Percentiles rank a stretch among this genome's conserved stretches.
Conservation (phyloP, 2,888 invertebrate genomes). For the Octodonta nipae region DNA sequence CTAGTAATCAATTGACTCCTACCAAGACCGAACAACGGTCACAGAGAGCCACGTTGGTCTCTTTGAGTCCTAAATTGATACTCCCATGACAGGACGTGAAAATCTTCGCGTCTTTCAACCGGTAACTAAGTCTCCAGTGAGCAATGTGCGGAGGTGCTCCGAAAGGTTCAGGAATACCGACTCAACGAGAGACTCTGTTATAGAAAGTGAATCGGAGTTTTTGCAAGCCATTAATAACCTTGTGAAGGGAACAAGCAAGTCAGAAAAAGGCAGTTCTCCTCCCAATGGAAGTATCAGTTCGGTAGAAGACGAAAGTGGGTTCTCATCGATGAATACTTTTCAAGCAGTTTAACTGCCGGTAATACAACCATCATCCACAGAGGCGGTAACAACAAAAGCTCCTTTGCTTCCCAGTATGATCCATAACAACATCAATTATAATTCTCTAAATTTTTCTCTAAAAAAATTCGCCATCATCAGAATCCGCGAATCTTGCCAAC, state of each 20-base stretch:
- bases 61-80: constrained; percentile 28
- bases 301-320: constrained; percentile 70
- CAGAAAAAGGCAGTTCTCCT: constrained; percentile 19
- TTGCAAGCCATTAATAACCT: constrained; percentile 8
- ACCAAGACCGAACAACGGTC: constrained; percentile 16
- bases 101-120: constrained; percentile 27
- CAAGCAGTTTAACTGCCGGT: constrained; percentile 63
- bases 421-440: constrained; percentile 20
- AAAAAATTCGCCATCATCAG: constrained; percentile 8
- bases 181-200: constrained; percentile 21
- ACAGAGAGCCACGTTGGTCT: constrained; percentile 26
- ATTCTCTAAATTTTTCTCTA: constrained; percentile 10
- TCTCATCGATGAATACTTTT: constrained; percentile 73
- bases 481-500: too few species aligned
- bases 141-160: constrained; percentile 16
- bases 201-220: constrained; percentile 19
- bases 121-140: constrained; percentile 30
- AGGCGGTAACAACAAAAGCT: constrained; percentile 25
- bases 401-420: constrained; percentile 27
- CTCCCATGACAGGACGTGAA: constrained; percentile 25
- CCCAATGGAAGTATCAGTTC: constrained; percentile 30
- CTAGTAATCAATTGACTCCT: constrained; percentile 7
- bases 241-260: constrained; percentile 6
- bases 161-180: constrained; percentile 10
- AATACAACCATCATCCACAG: too few species aligned